Percentiles rank a stretch among this genome's conserved stretches.
Conservation (phyloP, 2,888 invertebrate genomes). For the Nebria salina region DNA sequence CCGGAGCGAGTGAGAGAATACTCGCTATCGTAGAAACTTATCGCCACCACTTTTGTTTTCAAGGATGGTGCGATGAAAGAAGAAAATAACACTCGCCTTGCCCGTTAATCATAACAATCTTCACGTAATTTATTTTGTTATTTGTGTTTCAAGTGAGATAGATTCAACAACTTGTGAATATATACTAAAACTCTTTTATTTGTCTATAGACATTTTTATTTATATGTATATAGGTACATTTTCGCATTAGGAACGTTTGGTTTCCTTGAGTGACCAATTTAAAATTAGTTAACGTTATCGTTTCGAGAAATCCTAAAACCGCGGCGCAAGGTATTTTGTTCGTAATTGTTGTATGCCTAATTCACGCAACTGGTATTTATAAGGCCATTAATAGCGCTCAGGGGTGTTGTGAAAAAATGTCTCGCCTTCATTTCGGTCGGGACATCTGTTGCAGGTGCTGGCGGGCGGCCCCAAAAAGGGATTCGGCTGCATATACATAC, state of each 20-base stretch:
- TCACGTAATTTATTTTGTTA: constrained; percentile 1
- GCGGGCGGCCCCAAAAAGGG: too few species aligned
- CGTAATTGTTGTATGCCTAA: background rate
- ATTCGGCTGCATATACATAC: constrained; percentile 7
- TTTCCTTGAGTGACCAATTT: too few species aligned
- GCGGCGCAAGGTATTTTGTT: too few species aligned
- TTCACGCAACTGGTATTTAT: constrained; percentile 25
- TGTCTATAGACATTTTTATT: too few species aligned
- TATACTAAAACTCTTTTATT: background rate
- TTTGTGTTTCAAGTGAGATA: background rate
- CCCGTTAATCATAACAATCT: constrained; percentile 1
- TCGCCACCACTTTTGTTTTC: background rate
- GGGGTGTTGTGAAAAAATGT: constrained; percentile 30
- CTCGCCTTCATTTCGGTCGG: constrained; percentile 11
- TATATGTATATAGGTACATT: too few species aligned
- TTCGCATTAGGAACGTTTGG: too few species aligned
- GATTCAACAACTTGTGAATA: background rate
- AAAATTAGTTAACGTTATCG: too few species aligned
- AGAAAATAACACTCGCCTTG: background rate
- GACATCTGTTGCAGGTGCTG: constrained; percentile 42
- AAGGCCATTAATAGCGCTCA: constrained; percentile 29
- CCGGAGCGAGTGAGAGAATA: background rate
- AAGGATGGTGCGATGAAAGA: constrained; percentile 14
- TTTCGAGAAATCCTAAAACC: too few species aligned
- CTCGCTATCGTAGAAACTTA: background rate